Percentiles rank a stretch among this genome's conserved stretches.
These are phyloP conservation scores for Elachura formosa DNA, from an alignment of 2,113 vertebrate genomes.

Conservation along the genomic window DNA sequence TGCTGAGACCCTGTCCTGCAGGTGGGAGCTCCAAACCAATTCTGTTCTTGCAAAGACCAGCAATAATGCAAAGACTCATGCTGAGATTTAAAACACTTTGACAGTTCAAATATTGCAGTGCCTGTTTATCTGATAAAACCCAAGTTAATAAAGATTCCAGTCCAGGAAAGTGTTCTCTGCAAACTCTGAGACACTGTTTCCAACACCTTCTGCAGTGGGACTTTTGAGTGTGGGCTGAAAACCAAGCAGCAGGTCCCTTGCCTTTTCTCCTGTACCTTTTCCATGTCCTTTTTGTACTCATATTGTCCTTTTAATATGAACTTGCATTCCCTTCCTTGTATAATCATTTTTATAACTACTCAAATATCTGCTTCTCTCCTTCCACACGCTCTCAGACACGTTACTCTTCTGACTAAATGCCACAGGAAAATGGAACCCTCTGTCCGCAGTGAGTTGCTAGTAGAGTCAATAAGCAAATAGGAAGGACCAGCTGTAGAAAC, in stretches of 20 bases:
- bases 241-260: neutral
- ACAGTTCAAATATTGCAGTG: neutral
- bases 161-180: neutral
- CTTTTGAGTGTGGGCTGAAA: neutral
- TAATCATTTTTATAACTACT: neutral
- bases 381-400: neutral
- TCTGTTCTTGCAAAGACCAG: neutral
- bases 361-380: neutral
- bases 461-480: constrained; percentile 31
- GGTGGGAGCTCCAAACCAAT: neutral
- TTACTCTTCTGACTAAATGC: neutral
- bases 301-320: neutral
- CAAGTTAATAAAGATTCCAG: neutral
- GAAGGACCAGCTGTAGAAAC: constrained; percentile 31
- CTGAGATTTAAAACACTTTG: neutral
- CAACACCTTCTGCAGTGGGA: neutral
- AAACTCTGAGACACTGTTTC: neutral
- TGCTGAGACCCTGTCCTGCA: neutral
- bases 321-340: neutral
- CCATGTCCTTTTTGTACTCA: neutral
- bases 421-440: constrained; percentile 5
- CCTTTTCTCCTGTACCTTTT: neutral
- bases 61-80: neutral
- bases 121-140: neutral
- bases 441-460: neutral